Conservation (phyloP, 2,797 vertebrate genomes). For the Chrysocyon brachyurus region DNA sequence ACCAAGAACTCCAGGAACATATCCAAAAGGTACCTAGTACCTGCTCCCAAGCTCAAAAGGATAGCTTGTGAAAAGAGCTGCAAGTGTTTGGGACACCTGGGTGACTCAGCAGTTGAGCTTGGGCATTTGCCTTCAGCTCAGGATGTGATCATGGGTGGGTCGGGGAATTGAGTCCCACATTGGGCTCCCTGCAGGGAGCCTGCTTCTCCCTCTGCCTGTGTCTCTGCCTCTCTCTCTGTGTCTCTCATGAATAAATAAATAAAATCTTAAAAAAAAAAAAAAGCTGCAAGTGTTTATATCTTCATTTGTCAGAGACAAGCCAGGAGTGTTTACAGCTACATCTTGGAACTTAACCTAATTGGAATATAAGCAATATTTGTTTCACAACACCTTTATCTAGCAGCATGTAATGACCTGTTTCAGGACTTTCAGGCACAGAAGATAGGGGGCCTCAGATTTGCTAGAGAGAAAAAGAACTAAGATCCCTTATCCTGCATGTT, state of each 20-base stretch:
- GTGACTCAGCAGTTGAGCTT: too few relatives aligned
- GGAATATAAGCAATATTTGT: neutral
- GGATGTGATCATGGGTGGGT: too few relatives aligned
- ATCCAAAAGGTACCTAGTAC: neutral
- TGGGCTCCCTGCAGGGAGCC: too few relatives aligned
- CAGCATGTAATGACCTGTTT: conserved; percentile 6
- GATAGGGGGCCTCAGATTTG: neutral
- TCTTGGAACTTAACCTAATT: neutral
- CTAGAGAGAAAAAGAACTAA: neutral
- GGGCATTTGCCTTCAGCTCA: too few relatives aligned
- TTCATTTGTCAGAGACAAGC: neutral
- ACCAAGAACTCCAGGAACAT: conserved; percentile 8
- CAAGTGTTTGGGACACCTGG: neutral
- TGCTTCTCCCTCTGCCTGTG: too few relatives aligned
- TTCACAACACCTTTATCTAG: neutral
- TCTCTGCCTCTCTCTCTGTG: too few relatives aligned
- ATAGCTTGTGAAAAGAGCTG: neutral
- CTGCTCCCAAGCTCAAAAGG: neutral
- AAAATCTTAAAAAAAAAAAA: too few relatives aligned
- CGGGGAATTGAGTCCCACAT: too few relatives aligned
- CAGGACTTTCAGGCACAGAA: neutral
- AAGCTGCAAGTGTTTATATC: neutral
- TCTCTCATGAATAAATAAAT: too few relatives aligned
- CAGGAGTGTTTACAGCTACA: neutral
- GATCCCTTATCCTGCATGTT: neutral